Percentiles rank a stretch among this genome's conserved stretches.
These are phyloP conservation scores for Semnopithecus entellus DNA, from an alignment of 2,113 vertebrate species.

Conservation along the genomic window DNA sequence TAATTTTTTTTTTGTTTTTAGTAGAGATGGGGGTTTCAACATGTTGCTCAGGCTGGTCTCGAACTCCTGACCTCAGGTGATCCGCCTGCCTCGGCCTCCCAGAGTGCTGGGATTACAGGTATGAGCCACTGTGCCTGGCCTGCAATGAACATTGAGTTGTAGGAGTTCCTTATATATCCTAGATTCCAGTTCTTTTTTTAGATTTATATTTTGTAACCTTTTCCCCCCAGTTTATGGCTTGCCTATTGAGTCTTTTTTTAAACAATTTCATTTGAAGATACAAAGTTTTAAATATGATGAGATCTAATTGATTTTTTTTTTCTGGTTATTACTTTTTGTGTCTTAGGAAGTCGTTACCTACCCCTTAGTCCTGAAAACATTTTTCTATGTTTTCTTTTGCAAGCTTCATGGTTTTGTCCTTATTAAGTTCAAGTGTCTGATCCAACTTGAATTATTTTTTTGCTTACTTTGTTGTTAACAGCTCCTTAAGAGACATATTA, in stretches of 20 bases:
- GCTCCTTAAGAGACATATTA: background rate
- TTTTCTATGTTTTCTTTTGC: background rate
- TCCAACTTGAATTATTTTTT: background rate
- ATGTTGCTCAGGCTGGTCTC: too few species aligned
- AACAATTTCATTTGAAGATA: background rate
- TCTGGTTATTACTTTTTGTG: conserved; percentile 12
- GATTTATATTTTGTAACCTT: background rate
- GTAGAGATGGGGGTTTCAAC: too few species aligned
- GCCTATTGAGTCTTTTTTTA: background rate
- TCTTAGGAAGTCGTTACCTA: background rate
- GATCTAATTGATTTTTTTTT: background rate
- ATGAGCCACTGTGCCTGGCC: too few species aligned
- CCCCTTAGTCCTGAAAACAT: background rate
- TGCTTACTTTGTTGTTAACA: background rate
- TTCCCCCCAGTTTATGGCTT: background rate
- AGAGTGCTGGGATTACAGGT: too few species aligned
- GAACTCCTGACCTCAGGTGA: too few species aligned
- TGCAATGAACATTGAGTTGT: background rate
- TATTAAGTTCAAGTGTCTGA: background rate
- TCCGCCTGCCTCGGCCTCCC: too few species aligned
- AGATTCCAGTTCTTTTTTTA: background rate
- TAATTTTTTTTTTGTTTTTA: too few species aligned
- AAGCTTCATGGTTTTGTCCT: background rate
- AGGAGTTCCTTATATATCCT: background rate
- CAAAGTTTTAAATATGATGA: background rate